Evolutionary conservation across 2,113 vertebrate species (phyloP), one percentile per base, ranked within the genome.

Genomic region (Pollimyrus isidori): DNA sequence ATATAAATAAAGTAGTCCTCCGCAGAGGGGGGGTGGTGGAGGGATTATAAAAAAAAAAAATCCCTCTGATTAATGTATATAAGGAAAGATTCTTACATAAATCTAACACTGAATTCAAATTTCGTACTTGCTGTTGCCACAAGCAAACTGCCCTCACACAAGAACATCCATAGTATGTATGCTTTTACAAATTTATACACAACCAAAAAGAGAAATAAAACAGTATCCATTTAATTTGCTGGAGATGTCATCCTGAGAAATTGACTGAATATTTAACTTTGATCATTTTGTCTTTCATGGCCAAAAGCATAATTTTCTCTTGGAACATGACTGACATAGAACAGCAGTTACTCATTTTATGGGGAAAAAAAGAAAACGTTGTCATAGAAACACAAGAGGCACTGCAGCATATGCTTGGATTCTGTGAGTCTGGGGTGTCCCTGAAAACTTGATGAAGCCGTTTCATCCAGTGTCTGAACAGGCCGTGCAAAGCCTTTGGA

Each of bases 401-500:
- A 85, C 39, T 89, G 88, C 87, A 86, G 87, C 52, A 91, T 87
- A 91, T 90, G 89, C 49, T n/a, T 50, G 91, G 92, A 95, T 91
- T 94, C 94, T 94, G 62, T 30, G 90, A 94, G 90, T 90, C 92
- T 90, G 92, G 91, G 91, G 87, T 80, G 94, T 93, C 94, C 95
- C 92, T 95, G 95, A 94, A 85, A 94, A 94, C 92, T 92, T 92
- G 90, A 91, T 88, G 93, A 93, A 93, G 91, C 93, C 93, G 90
- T 93, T 93, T 91, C 89, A 91, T 49, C 94, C 91, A 15, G 89
- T 88, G 92, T 93, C 89, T 90, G 87, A 93, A 87, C 86, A 87
- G 85, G 87, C 85, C 86, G 88, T 65, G 17, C 53, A 17, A 89
- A 65, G 21, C 42, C 89, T 80, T 65, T 85, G 89, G 42, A 49